These are phyloP conservation scores for Lysandra bellargus DNA, from an alignment of 2,888 invertebrate species.

Conservation along the genomic window DNA sequence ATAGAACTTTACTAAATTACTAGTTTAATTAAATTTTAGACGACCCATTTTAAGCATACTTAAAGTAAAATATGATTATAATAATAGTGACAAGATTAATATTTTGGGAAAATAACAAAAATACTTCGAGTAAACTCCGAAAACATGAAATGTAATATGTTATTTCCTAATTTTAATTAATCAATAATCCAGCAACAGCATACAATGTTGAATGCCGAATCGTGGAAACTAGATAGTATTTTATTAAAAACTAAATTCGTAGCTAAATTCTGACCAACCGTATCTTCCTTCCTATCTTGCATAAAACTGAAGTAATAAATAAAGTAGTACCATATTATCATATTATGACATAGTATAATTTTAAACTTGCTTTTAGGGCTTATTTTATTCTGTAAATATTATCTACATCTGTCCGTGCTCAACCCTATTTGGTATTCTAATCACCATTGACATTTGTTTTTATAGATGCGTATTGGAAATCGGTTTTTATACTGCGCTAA, in stretches of 20 bases:
- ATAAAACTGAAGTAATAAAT: background rate
- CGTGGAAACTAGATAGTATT: no score
- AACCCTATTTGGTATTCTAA: conserved; percentile 22
- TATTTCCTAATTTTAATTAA: background rate
- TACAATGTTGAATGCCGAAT: no score
- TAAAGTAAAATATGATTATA: no score
- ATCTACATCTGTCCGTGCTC: conserved; percentile 20
- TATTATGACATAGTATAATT: background rate
- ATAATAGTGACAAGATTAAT: no score
- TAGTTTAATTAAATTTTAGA: no score
- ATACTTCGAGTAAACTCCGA: no score
- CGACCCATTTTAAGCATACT: no score
- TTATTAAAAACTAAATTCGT: no score
- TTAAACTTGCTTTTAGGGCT: background rate
- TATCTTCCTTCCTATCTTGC: background rate
- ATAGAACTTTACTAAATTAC: no score
- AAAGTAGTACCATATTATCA: background rate
- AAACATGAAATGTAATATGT: background rate
- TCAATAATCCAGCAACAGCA: no score
- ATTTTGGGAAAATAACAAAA: no score
- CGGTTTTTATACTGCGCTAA: background rate
- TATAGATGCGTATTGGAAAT: conserved; percentile 22
- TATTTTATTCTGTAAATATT: conserved; percentile 10
- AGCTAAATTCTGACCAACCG: no score
- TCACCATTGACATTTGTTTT: conserved; percentile 17